Percentiles rank a stretch among this genome's conserved stretches.
These are phyloP conservation scores for Rhinella marina DNA, from an alignment of 2,797 vertebrate genomes.

Conservation along the genomic window DNA sequence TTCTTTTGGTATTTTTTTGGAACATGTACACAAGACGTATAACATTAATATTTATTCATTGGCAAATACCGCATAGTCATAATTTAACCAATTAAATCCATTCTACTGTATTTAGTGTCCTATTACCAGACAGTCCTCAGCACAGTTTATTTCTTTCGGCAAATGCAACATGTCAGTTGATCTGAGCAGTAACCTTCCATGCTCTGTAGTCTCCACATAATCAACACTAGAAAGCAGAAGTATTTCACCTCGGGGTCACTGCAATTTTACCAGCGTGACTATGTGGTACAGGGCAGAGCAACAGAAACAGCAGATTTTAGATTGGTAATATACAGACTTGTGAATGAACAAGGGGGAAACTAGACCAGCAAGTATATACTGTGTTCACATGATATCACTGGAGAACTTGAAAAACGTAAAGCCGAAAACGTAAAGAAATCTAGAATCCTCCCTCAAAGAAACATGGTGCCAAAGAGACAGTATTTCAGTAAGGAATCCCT, in stretches of 20 bases:
- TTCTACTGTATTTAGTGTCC: not conserved
- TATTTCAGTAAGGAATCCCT: too few species aligned
- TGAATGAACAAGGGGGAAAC: not conserved
- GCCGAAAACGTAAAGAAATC: not conserved
- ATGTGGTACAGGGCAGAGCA: not conserved
- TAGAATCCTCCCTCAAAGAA: not conserved
- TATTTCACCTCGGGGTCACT: conserved; percentile 34
- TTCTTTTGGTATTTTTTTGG: not conserved
- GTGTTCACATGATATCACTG: not conserved
- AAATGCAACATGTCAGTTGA: not conserved
- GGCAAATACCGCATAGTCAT: not conserved
- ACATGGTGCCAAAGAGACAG: too few species aligned
- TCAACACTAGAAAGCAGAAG: conserved; percentile 53
- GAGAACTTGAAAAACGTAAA: not conserved
- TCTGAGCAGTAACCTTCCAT: not conserved
- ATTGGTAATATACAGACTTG: not conserved
- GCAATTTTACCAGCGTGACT: conserved; percentile 20
- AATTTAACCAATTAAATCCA: not conserved
- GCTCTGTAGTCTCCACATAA: not conserved
- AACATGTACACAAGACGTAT: not conserved
- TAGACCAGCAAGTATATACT: not conserved
- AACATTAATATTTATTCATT: too few species aligned
- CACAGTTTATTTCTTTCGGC: not conserved
- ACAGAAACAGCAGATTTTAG: not conserved
- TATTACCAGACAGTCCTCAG: too few species aligned